Percentiles rank a stretch among this genome's conserved stretches.
Conservation (phyloP, 2,797 vertebrate species). For the Neostethus bicornis region DNA sequence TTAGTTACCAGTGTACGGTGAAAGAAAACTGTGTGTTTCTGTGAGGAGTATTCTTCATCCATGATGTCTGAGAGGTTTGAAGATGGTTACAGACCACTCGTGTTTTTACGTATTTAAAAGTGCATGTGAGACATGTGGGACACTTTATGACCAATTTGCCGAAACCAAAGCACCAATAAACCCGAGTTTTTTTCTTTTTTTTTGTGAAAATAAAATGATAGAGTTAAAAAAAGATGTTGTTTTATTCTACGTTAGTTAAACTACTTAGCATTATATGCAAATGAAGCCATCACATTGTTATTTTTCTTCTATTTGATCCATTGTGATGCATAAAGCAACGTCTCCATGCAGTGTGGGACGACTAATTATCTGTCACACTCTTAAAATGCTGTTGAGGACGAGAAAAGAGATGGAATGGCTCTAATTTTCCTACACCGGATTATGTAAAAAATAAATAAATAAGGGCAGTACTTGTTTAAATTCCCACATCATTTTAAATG, state of each 20-base stretch:
- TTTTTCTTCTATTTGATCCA: neutral
- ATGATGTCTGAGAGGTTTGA: constrained; percentile 1
- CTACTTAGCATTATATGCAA: neutral
- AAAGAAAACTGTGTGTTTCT: neutral
- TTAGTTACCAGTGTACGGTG: constrained; percentile 18
- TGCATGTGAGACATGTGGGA: neutral
- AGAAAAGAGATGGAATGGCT: too few relatives aligned
- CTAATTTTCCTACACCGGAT: too few relatives aligned
- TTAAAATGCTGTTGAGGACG: too few relatives aligned
- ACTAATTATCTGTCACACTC: too few relatives aligned
- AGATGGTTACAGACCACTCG: constrained; percentile 18
- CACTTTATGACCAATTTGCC: neutral
- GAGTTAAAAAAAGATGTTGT: neutral
- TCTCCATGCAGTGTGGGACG: neutral
- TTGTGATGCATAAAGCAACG: neutral
- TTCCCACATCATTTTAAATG: too few relatives aligned
- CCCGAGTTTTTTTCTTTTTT: too few relatives aligned
- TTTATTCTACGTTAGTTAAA: too few relatives aligned
- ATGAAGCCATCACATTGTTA: neutral
- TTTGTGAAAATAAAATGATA: too few relatives aligned
- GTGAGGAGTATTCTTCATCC: neutral
- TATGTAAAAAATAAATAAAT: too few relatives aligned
- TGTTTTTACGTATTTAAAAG: neutral
- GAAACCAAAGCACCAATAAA: neutral
- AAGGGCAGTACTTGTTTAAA: too few relatives aligned